These are phyloP conservation scores for Pardosa pseudoannulata DNA, from an alignment of 2,888 invertebrate species.

Conservation along the genomic window DNA sequence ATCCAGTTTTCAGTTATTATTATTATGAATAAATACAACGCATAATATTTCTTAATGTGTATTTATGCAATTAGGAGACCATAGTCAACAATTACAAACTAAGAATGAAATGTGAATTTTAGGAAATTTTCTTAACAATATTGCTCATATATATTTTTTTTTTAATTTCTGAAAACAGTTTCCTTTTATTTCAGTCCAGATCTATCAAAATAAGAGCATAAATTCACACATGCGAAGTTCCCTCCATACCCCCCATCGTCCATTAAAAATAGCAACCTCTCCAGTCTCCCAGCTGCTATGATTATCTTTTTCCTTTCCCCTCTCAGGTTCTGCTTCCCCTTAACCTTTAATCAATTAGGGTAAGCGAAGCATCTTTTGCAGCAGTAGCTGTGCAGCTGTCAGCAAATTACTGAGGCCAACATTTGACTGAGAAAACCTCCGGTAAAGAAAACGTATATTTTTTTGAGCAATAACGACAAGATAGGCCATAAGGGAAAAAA, in stretches of 20 bases:
- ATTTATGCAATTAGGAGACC: too few species aligned
- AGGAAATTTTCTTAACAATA: too few species aligned
- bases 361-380: conserved; percentile 37
- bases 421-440: not conserved
- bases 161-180: not conserved
- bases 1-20: too few species aligned
- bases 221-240: conserved; percentile 29
- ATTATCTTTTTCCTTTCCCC: conserved; percentile 39
- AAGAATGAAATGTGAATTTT: too few species aligned
- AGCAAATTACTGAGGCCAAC: conserved; percentile 59
- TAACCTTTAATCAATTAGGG: conserved; percentile 66
- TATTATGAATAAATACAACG: too few species aligned
- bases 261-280: conserved; percentile 66
- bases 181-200: not conserved
- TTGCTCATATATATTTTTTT: too few species aligned
- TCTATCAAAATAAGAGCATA: not conserved
- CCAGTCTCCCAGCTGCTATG: conserved; percentile 51
- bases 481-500: too few species aligned
- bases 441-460: not conserved
- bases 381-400: conserved; percentile 53
- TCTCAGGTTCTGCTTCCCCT: conserved; percentile 24
- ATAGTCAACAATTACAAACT: too few species aligned
- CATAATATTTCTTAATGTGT: too few species aligned
- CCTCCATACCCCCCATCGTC: conserved; percentile 38
- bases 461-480: too few species aligned